These are phyloP conservation scores for Pharmacophagus antenor DNA, from an alignment of 2,888 invertebrate species.

Conservation along the genomic window DNA sequence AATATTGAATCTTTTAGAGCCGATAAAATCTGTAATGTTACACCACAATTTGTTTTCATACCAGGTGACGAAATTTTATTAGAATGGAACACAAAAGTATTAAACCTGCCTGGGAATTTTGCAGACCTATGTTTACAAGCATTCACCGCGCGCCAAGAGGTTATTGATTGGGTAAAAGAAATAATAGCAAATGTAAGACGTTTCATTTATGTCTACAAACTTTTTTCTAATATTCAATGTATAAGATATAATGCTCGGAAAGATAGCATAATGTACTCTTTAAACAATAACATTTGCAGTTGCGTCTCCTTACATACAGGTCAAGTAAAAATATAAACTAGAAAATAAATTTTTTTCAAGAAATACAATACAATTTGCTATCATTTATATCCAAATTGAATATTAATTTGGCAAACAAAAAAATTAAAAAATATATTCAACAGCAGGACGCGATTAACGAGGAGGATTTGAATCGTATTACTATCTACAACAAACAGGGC, in stretches of 20 bases:
- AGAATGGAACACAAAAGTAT: conserved; percentile 55
- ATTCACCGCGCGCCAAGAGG: conserved; percentile 65
- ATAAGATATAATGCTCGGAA: no score
- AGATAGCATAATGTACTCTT: no score
- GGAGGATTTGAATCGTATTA: conserved; percentile 55
- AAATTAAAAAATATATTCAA: conserved; percentile 30
- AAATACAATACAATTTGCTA: no score
- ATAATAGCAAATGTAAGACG: conserved; percentile 53
- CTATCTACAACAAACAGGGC: conserved; percentile 60
- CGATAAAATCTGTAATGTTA: no score
- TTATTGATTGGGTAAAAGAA: conserved; percentile 71
- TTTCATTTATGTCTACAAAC: not conserved
- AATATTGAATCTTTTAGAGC: not conserved
- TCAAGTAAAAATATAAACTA: no score
- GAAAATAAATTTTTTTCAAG: no score
- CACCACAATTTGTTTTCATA: conserved; percentile 16
- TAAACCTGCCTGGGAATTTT: conserved; percentile 58
- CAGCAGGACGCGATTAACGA: conserved; percentile 42
- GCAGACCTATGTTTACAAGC: conserved; percentile 68
- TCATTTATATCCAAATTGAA: no score
- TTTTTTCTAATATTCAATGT: not conserved
- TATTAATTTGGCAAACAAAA: no score
- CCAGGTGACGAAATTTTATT: conserved; percentile 57
- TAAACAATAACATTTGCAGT: no score
- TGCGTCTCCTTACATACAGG: no score